Conservation (phyloP, 92 coral and sea anemone genomes). For the Phenganax stokvisi region DNA sequence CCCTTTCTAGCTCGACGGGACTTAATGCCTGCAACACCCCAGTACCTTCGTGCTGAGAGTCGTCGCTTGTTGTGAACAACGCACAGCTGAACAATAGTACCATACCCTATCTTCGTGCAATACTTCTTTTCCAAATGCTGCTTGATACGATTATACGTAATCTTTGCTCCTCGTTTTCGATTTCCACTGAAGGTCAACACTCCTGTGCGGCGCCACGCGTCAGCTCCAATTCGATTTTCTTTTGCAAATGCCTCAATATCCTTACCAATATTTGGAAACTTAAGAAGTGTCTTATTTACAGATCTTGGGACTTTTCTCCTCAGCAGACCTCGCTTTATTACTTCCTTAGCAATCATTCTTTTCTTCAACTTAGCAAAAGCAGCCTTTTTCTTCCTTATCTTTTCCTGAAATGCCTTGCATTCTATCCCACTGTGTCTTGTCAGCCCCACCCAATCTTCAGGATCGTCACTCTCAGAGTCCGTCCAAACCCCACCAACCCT, state of each 20-base stretch:
- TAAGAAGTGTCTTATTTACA: constrained; percentile 36
- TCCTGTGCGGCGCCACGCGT: constrained; percentile 51
- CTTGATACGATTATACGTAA: constrained; percentile 47
- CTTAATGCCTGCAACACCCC: constrained; percentile 40
- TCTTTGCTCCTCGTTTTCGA: constrained; percentile 43
- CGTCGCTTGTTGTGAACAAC: constrained; percentile 29
- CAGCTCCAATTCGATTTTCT: constrained; percentile 52
- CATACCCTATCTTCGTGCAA: constrained; percentile 32
- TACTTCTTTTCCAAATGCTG: constrained; percentile 45
- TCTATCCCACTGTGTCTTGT: not conserved
- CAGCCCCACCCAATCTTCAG: constrained; percentile 10
- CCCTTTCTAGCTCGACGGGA: constrained; percentile 41
- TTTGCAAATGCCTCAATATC: constrained; percentile 48
- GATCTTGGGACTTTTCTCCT: constrained; percentile 26
- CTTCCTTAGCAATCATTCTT: constrained; percentile 29
- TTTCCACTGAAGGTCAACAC: constrained; percentile 48
- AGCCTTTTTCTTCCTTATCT: constrained; percentile 12
- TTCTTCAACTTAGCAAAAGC: constrained; percentile 30
- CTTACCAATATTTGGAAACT: constrained; percentile 51
- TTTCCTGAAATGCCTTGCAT: constrained; percentile 7
- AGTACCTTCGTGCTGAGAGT: constrained; percentile 22
- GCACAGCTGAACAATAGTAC: constrained; percentile 50
- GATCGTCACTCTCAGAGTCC: constrained; percentile 36
- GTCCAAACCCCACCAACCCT: constrained; percentile 20
- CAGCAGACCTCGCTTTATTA: not conserved